phyloP scores from a whole-genome alignment of 35 echinoderm and acorn worm species.

The Patiria miniata region DNA sequence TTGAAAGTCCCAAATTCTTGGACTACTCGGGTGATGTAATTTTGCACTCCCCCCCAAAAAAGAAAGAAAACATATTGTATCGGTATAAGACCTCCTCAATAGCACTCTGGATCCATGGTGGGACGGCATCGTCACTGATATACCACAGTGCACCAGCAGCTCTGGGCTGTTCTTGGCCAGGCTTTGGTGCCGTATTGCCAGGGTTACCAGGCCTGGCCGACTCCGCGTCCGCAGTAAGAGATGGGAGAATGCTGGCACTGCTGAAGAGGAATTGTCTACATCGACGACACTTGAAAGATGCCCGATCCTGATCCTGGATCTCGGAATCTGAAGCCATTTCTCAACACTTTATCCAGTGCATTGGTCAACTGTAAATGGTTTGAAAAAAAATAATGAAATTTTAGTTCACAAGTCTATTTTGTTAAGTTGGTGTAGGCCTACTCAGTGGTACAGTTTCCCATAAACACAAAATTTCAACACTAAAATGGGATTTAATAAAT shows the following conservation, averaged over 20 bases:
- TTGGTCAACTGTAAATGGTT: too few species aligned
- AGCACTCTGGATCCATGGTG: conserved; percentile 42
- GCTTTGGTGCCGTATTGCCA: background rate
- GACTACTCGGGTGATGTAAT: background rate
- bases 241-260: background rate
- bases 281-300: conserved; percentile 25
- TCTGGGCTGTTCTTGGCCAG: background rate
- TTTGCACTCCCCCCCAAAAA: too few species aligned
- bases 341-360: too few species aligned
- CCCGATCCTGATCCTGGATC: background rate
- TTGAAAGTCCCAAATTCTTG: background rate
- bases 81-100: conserved; percentile 43
- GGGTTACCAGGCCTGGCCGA: background rate
- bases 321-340: background rate
- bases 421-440: too few species aligned
- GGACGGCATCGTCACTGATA: conserved; percentile 47
- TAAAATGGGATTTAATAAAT: too few species aligned
- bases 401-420: too few species aligned
- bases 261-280: conserved; percentile 26
- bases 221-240: too few species aligned
- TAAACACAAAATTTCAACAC: too few species aligned
- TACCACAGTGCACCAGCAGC: conserved; percentile 14
- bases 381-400: too few species aligned
- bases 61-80: too few species aligned
- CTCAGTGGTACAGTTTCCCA: too few species aligned